Base-by-base conservation (phyloP, 2,888 invertebrate species). In the Dynastes tityus region DNA sequence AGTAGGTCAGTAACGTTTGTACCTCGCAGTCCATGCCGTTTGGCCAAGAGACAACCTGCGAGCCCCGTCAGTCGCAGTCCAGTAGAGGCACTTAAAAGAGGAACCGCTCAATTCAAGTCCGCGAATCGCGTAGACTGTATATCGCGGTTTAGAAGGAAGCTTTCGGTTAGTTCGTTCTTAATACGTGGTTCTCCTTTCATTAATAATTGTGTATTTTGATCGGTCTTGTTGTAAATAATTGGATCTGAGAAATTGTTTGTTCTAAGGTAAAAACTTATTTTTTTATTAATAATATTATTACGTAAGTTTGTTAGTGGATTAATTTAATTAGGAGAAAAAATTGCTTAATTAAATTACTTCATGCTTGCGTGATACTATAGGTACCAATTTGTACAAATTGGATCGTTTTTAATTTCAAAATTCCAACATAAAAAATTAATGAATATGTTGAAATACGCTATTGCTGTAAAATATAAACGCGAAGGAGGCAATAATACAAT, bases 1-100 rank as follows among this genome's bases (percentile, higher is more conserved):
- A 83, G 83, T 84, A 83, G 84, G 84, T 84, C 82, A 83, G 84
- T 84, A 79, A 81, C 79, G 80, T 78, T 81, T 80, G 77, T 77
- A 51, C 51, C 55, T 55, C 27, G 32, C 29, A 2, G 13, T 63
- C 11, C 29, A 22, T 29, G 9, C 68, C 37, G 32, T 58, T 37
- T 37, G 71, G 8, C 11, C 58, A 29, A n/a, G n/a, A 22, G 71
- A 71, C 16, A 68, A 68, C 71, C 71, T 71, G 71, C 40, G 16
- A 37, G 11, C 40, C 40, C 45, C 40, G 65, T 45, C 22, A 67
- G 55, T 29, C 16, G 22, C n/a, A 58, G 55, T 58, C 55, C n/a
- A 16, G 8, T 2, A 22, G 16, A 58, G 55, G 22, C 9, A n/a
- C n/a, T 58, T 22, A 22, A 6, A 58, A 27, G 22, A 16, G 16